A percentile compares a stretch with the other conserved stretches of the same genome.
These are phyloP conservation scores for Dromaius novaehollandiae DNA, from an alignment of 2,113 vertebrate species.

Conservation along the genomic window DNA sequence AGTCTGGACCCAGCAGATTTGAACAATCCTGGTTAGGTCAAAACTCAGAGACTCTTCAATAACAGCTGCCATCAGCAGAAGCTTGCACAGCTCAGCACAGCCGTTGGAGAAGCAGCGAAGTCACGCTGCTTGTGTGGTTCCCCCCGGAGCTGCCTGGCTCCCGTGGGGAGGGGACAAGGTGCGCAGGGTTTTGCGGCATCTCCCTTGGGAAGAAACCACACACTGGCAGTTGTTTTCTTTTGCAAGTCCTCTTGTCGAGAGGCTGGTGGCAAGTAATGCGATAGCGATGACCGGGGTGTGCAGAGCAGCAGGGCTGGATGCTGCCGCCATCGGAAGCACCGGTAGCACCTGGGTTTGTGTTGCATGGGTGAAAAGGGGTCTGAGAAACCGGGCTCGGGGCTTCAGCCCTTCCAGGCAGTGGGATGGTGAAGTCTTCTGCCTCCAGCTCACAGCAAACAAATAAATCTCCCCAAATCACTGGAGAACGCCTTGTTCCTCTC, in stretches of 20 bases:
- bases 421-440: neutral
- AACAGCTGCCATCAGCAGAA: neutral
- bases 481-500: neutral
- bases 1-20: neutral
- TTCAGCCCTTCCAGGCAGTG: neutral
- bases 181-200: too few relatives aligned
- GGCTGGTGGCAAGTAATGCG: too few relatives aligned
- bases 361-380: too few relatives aligned
- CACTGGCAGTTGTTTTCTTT: too few relatives aligned
- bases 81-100: too few relatives aligned
- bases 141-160: too few relatives aligned
- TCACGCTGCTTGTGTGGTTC: too few relatives aligned
- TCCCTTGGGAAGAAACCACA: too few relatives aligned
- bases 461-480: neutral
- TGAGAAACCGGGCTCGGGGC: neutral
- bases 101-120: too few relatives aligned
- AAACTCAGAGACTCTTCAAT: neutral
- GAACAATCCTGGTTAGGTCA: neutral
- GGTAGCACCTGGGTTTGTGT: neutral
- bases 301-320: rapidly evolving
- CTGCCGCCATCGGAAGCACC: rapidly evolving
- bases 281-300: neutral
- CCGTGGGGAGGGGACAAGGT: too few relatives aligned
- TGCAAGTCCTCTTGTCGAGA: too few relatives aligned
- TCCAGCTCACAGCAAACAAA: neutral